Base-by-base conservation (phyloP, 2,113 vertebrate species). In the Agapornis roseicollis region DNA sequence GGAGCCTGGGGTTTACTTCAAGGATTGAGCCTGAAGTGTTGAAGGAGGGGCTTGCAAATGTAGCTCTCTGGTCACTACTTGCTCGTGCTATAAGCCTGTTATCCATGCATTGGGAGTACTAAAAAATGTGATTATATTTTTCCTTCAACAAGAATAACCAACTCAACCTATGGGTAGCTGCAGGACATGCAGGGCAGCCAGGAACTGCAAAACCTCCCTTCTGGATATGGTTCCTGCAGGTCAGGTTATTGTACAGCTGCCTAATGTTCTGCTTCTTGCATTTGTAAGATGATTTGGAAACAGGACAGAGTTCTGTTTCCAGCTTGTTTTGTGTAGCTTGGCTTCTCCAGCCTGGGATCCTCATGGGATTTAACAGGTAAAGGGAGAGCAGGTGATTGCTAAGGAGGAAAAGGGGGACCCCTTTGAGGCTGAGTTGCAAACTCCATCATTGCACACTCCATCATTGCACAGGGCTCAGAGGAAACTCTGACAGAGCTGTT, bases 91-190 rank as follows among this genome's bases (percentile, higher is more conserved):
- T n/a, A 27, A 78, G 64, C 53, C 63, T 71, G 25, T 73, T 29
- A 41, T 46, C 47, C 24, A 1, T 3, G 5, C 17, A 0, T 0
- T 3, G 22, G 4, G 2, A 24, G 29, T 49, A 19, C 11, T 25
- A 35, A 82, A 46, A 46, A 80, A 11, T 5, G 10, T 15, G 37
- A 44, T 65, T 65, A 8, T 3, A 5, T 42, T 17, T 50, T 60
- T 18, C 1, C 9, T 29, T 82, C 39, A 8, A 41, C 3, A 53
- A 41, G 65, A 47, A 39, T 13, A 50, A 44, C 15, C 27, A 37
- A 60, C 41, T 64, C 1, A 8, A 23, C 3, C 3, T 25, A 9
- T 31, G 37, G 19, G 17, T 37, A 49, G 41, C 31, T 46, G 20
- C 15, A 17, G 82, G 49, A 65, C 7, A 2, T 1, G 28, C 1